phyloP scores from a whole-genome alignment of 1,140 invertebrate species.

The Drosophila pectinifera region DNA sequence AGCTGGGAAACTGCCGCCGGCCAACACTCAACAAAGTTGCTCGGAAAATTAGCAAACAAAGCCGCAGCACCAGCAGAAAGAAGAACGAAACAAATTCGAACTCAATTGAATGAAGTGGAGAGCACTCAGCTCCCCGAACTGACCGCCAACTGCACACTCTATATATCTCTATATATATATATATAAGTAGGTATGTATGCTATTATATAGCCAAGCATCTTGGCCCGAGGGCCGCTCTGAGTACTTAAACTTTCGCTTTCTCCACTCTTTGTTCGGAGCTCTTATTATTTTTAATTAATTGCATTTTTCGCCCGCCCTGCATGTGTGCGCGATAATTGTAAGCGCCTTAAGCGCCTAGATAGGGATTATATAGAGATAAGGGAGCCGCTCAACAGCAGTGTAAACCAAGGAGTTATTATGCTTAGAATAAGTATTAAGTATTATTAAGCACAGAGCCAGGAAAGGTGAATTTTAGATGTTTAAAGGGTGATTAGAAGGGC shows the following conservation, averaged over 20 bases:
- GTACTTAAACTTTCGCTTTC: constrained; percentile 50
- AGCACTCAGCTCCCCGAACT: constrained; percentile 11
- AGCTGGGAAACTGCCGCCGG: constrained; percentile 42
- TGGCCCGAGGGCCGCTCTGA: constrained; percentile 33
- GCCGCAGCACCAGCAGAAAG: constrained; percentile 34
- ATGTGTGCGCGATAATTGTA: constrained; percentile 52
- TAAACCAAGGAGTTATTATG: constrained; percentile 1
- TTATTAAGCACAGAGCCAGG: neutral
- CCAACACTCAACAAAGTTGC: constrained; percentile 53
- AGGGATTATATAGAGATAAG: constrained; percentile 17
- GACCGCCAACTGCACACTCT: constrained; percentile 27
- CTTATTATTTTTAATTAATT: constrained; percentile 69
- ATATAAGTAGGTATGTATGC: neutral
- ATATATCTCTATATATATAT: neutral
- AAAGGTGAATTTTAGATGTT: too few species aligned
- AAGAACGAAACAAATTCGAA: constrained; percentile 52
- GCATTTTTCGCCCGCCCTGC: constrained; percentile 35
- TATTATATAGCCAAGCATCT: constrained; percentile 3
- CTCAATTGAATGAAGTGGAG: constrained; percentile 50
- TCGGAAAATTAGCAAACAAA: constrained; percentile 64
- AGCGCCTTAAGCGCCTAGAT: constrained; percentile 26
- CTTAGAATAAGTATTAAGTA: constrained; percentile 9
- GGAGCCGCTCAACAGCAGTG: neutral
- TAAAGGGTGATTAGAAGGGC: too few species aligned
- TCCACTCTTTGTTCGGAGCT: constrained; percentile 33